phyloP scores from a whole-genome alignment of 2,113 vertebrate species.

The Taurulus bubalis region DNA sequence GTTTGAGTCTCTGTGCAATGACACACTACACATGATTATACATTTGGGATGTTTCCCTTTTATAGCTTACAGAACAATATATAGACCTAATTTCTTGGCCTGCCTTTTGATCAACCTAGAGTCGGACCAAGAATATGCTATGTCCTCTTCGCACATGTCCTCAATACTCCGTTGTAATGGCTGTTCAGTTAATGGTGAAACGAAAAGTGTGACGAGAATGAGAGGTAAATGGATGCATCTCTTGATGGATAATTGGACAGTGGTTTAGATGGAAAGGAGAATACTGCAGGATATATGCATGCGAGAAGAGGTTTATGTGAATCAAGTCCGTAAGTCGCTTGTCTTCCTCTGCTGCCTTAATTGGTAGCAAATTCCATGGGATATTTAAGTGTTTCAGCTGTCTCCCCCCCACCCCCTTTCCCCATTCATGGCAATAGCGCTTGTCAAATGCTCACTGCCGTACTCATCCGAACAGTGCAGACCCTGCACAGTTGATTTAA shows the following conservation, averaged over 20 bases:
- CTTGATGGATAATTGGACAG: conserved; percentile 15
- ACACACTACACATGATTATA: background rate
- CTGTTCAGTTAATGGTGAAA: conserved; percentile 22
- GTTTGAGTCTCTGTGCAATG: background rate
- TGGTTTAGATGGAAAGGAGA: conserved; percentile 22
- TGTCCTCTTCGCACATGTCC: background rate
- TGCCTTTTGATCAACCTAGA: conserved; percentile 8
- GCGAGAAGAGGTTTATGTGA: conserved; percentile 56
- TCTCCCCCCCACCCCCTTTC: conserved; percentile 56
- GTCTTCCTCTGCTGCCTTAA: conserved; percentile 78
- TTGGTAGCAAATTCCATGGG: conserved; percentile 77
- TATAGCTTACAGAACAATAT: background rate
- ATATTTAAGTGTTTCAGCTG: conserved; percentile 74
- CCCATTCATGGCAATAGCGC: conserved; percentile 74
- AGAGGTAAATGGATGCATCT: conserved; percentile 12
- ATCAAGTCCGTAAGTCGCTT: conserved; percentile 59
- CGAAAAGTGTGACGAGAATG: conserved; percentile 7
- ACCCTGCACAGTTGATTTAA: conserved; percentile 50
- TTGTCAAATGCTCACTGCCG: conserved; percentile 46
- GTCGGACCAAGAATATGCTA: background rate
- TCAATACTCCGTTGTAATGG: conserved; percentile 31
- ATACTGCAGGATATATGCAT: conserved; percentile 31
- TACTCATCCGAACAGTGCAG: conserved; percentile 43
- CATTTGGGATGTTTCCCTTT: background rate
- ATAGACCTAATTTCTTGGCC: background rate